Evolutionary conservation across 2,113 vertebrate genomes (phyloP).

Genomic region (Brachypteracias leptosomus): DNA sequence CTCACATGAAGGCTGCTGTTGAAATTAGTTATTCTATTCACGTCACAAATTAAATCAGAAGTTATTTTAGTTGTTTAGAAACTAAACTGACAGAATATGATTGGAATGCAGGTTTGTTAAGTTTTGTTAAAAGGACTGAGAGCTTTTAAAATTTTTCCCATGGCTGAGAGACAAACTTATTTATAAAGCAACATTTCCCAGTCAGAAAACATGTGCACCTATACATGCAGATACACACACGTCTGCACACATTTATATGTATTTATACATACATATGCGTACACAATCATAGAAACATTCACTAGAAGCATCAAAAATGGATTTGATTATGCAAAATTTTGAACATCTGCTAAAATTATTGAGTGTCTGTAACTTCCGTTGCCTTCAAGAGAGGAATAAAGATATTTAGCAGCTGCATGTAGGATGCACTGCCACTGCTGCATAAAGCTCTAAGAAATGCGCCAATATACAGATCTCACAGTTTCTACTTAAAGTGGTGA

Average conservation of each 20-base stretch:
- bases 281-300: background rate
- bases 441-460: background rate
- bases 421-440: background rate
- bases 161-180: background rate
- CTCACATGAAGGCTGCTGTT: background rate
- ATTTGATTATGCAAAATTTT: background rate
- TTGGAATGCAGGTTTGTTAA: background rate
- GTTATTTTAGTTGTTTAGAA: background rate
- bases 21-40: background rate
- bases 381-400: slow-evolving; percentile 29
- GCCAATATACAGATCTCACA: background rate
- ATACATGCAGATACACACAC: background rate
- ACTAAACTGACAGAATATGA: background rate
- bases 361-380: background rate
- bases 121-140: background rate
- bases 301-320: background rate
- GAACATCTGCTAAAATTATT: background rate
- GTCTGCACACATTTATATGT: background rate
- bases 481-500: slow-evolving; percentile 29
- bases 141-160: background rate
- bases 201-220: background rate
- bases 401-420: slow-evolving; percentile 33
- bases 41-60: background rate
- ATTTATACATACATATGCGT: background rate
- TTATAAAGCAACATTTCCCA: slow-evolving; percentile 35